phyloP scores from a whole-genome alignment of 2,888 invertebrate genomes.

The Epinotia brunnichana region DNA sequence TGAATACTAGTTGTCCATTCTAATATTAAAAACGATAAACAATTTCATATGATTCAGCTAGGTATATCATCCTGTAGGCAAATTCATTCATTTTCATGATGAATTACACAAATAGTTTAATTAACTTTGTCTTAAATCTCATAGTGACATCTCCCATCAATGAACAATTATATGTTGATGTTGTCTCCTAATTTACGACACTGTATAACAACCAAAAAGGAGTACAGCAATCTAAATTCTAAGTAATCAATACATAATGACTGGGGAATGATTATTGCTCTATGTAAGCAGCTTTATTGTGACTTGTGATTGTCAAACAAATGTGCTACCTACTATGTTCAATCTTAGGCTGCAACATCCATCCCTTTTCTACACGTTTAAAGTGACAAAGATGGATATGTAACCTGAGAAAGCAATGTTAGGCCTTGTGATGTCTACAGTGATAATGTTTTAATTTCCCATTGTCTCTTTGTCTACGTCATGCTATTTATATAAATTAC shows the following conservation, averaged over 20 bases:
- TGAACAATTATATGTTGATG: no score
- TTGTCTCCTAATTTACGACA: no score
- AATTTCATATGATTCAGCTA: no score
- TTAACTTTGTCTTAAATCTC: no score
- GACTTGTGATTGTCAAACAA: constrained; percentile 8
- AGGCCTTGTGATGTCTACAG: constrained; percentile 11
- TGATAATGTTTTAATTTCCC: neutral
- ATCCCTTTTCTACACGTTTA: neutral
- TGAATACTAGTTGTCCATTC: neutral
- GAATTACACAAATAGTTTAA: no score
- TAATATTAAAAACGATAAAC: neutral
- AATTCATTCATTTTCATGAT: no score
- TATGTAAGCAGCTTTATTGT: constrained; percentile 36
- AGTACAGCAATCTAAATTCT: no score
- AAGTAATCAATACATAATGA: constrained; percentile 9
- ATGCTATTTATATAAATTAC: constrained; percentile 14
- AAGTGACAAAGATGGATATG: constrained; percentile 3
- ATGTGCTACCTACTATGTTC: neutral
- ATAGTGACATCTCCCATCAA: no score
- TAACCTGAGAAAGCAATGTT: constrained; percentile 1
- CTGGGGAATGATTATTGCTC: constrained; percentile 35
- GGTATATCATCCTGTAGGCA: no score
- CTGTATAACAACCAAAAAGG: no score
- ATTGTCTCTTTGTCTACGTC: constrained; percentile 10
- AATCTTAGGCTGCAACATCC: neutral